A percentile compares a stretch with the other conserved stretches of the same genome.
Conservation (phyloP, 2,113 vertebrate genomes). For the Garra rufa region DNA sequence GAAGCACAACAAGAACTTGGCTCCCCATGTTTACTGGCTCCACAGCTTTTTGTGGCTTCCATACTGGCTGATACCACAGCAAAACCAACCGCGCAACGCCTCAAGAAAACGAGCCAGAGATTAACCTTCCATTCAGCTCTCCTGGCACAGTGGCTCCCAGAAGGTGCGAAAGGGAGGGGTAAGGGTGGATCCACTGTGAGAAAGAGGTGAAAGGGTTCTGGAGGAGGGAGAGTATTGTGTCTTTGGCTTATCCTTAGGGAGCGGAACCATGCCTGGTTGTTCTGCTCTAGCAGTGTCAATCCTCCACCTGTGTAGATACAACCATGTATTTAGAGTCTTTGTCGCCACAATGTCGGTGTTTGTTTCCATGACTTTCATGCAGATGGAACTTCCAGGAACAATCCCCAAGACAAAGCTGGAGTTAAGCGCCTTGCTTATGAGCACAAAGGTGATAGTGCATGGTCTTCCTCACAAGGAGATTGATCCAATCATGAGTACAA, state of each 20-base stretch:
- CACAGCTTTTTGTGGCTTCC: conserved; percentile 61
- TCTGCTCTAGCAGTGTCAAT: conserved; percentile 18
- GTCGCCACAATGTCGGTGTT: not conserved
- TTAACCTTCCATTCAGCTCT: conserved; percentile 64
- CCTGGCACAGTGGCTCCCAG: conserved; percentile 55
- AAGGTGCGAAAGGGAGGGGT: conserved; percentile 23
- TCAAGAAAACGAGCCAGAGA: conserved; percentile 63
- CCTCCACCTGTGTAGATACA: conserved; percentile 22
- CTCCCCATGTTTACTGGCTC: conserved; percentile 61
- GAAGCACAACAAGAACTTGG: conserved; percentile 61
- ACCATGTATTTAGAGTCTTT: conserved; percentile 2
- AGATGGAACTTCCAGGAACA: not conserved
- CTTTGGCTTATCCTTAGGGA: conserved; percentile 16
- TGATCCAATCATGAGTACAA: not conserved
- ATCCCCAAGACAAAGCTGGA: not conserved
- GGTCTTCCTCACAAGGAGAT: not conserved
- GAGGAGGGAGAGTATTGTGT: not conserved
- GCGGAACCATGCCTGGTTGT: conserved; percentile 18
- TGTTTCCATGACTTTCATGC: not conserved
- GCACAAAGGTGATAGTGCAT: not conserved
- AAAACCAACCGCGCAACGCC: conserved; percentile 56
- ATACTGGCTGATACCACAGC: conserved; percentile 65
- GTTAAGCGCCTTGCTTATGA: not conserved
- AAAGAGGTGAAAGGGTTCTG: conserved; percentile 38
- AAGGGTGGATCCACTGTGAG: conserved; percentile 25